phyloP scores from a whole-genome alignment of 2,797 vertebrate species.

The Spinibarbus caldwelli region DNA sequence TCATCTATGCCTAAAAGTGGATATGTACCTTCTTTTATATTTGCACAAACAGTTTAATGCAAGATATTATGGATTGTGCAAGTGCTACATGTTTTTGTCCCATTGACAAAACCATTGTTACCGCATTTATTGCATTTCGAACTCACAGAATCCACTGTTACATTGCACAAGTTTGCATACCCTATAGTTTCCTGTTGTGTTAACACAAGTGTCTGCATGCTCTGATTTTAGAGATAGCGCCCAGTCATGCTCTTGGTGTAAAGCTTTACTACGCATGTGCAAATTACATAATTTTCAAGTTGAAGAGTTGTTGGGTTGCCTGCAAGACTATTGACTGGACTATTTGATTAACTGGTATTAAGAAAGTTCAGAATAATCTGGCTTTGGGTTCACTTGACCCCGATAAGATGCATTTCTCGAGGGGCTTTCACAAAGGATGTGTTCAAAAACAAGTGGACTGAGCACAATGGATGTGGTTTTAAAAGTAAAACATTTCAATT shows the following conservation, averaged over 20 bases:
- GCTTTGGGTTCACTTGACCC: neutral
- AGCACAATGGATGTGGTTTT: neutral
- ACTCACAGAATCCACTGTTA: conserved; percentile 49
- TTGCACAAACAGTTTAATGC: neutral
- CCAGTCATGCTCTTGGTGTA: conserved; percentile 15
- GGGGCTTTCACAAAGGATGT: neutral
- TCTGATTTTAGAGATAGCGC: conserved; percentile 46
- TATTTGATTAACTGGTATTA: neutral
- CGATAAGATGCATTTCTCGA: neutral
- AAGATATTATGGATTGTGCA: neutral
- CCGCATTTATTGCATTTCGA: neutral
- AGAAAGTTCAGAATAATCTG: neutral
- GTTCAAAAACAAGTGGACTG: neutral
- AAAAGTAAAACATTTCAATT: neutral
- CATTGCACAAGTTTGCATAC: conserved; percentile 38
- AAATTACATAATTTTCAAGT: neutral
- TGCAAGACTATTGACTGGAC: neutral
- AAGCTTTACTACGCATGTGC: neutral
- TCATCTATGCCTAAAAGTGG: neutral
- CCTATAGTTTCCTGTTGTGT: conserved; percentile 49
- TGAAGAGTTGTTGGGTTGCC: neutral
- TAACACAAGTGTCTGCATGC: conserved; percentile 17
- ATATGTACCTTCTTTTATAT: neutral
- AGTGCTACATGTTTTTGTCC: neutral
- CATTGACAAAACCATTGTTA: neutral